Evolutionary conservation across 2,113 vertebrate genomes (phyloP).

Genomic region (Salvelinus fontinalis): DNA sequence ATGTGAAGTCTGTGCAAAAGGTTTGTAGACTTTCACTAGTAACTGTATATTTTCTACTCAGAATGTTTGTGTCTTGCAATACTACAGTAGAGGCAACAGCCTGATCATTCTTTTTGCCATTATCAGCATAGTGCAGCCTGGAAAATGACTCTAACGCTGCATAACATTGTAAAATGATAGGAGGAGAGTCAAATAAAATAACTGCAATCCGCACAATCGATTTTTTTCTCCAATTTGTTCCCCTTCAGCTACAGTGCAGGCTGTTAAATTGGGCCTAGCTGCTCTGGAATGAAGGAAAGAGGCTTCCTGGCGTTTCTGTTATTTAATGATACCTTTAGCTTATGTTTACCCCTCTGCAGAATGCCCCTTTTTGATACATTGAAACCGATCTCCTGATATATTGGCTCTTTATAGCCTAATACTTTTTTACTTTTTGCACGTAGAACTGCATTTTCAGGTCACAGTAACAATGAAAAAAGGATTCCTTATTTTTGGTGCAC

Average conservation of each 20-base stretch:
- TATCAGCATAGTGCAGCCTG: conserved; percentile 66
- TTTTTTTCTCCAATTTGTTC: conserved; percentile 88
- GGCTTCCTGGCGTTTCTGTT: conserved; percentile 63
- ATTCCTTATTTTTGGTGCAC: conserved; percentile 36
- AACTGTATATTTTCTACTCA: not conserved
- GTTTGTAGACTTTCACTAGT: not conserved
- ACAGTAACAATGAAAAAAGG: conserved; percentile 49
- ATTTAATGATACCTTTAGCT: conserved; percentile 72
- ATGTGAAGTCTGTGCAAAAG: not conserved
- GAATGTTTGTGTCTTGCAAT: conserved; percentile 11
- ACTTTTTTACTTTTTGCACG: conserved; percentile 42
- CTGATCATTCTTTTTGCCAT: conserved; percentile 52
- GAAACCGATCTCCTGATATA: conserved; percentile 67
- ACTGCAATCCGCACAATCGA: conserved; percentile 82
- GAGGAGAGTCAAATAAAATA: conserved; percentile 82
- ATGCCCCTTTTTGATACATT: conserved; percentile 48
- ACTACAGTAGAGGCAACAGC: not conserved
- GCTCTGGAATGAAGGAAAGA: conserved; percentile 75
- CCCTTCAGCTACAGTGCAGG: conserved; percentile 65
- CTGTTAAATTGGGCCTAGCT: conserved; percentile 88
- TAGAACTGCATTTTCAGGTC: conserved; percentile 37
- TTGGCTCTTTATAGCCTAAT: conserved; percentile 38
- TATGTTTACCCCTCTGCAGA: conserved; percentile 67
- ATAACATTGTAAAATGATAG: conserved; percentile 73
- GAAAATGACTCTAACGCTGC: conserved; percentile 66